A percentile compares a stretch with the other conserved stretches of the same genome.
These are phyloP conservation scores for Conus betulinus DNA, from an alignment of 1,140 invertebrate genomes.

Conservation along the genomic window DNA sequence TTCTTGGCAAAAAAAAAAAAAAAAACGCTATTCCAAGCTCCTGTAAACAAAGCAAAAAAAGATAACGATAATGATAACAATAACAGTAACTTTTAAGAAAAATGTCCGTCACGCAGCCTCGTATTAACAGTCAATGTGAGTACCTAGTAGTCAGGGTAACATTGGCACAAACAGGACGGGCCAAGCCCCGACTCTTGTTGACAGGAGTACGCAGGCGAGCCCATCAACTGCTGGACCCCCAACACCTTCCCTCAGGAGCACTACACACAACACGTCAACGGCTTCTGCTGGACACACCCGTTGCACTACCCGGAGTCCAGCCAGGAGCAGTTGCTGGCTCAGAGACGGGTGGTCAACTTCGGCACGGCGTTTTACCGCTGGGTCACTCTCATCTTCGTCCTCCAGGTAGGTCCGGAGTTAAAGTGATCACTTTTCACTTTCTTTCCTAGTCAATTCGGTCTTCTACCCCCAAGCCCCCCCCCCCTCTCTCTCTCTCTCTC, in stretches of 20 bases:
- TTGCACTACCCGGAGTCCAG: constrained; percentile 35
- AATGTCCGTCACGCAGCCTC: neutral
- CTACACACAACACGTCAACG: constrained; percentile 40
- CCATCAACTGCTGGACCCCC: constrained; percentile 85
- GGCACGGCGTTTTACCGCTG: constrained; percentile 75
- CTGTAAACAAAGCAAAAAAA: too few species aligned
- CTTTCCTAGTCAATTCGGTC: too few species aligned
- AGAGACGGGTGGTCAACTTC: constrained; percentile 5
- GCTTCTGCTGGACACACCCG: constrained; percentile 40
- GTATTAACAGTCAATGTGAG: neutral
- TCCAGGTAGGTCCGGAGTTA: constrained; percentile 20
- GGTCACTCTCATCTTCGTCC: constrained; percentile 71
- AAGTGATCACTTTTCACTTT: too few species aligned
- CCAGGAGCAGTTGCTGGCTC: neutral
- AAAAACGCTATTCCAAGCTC: too few species aligned
- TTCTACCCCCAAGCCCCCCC: too few species aligned
- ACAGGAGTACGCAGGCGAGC: constrained; percentile 88
- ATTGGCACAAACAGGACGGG: neutral
- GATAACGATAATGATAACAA: too few species aligned
- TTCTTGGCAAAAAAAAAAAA: too few species aligned
- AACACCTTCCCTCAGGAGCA: constrained; percentile 46
- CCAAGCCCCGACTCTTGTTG: constrained; percentile 29
- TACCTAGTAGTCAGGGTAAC: neutral
- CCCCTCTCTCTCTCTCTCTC: too few species aligned
- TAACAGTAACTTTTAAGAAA: neutral